A percentile compares a stretch with the other conserved stretches of the same genome.
Conservation (phyloP, 64 coral and sea anemone species). For the Pocillopora damicornis region DNA sequence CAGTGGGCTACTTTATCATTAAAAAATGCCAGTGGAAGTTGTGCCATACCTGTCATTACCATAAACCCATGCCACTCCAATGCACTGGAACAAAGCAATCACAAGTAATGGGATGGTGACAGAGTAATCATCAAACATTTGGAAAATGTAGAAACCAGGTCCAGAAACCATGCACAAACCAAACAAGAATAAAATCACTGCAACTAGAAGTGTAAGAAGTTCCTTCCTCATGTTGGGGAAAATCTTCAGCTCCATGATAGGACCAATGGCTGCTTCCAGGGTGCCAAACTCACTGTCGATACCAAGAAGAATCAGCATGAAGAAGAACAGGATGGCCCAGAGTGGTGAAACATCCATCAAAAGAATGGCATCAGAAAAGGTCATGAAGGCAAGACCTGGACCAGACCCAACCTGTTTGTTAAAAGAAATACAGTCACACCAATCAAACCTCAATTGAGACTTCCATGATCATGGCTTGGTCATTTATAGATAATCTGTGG, state of each 20-base stretch:
- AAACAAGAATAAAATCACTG: conserved; percentile 60
- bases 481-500: not conserved
- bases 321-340: conserved; percentile 90
- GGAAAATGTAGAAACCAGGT: conserved; percentile 89
- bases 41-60: conserved; percentile 78
- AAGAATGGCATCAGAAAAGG: conserved; percentile 87
- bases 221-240: conserved; percentile 86
- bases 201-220: conserved; percentile 63
- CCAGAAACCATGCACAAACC: conserved; percentile 80
- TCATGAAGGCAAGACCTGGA: conserved; percentile 95
- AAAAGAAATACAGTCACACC: not conserved
- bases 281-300: conserved; percentile 96
- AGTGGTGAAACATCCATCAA: conserved; percentile 94
- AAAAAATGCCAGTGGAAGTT: no score
- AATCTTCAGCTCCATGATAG: conserved; percentile 83
- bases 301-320: conserved; percentile 88
- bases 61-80: conserved; percentile 94
- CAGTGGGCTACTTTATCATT: no score
- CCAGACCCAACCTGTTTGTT: conserved; percentile 75
- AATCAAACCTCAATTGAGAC: not conserved
- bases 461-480: not conserved
- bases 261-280: conserved; percentile 92
- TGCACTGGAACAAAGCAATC: conserved; percentile 91
- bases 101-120: conserved; percentile 88
- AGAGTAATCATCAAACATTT: conserved; percentile 95